Evolutionary conservation across 2,113 vertebrate genomes (phyloP).

Genomic region (Semicossyphus pulcher): DNA sequence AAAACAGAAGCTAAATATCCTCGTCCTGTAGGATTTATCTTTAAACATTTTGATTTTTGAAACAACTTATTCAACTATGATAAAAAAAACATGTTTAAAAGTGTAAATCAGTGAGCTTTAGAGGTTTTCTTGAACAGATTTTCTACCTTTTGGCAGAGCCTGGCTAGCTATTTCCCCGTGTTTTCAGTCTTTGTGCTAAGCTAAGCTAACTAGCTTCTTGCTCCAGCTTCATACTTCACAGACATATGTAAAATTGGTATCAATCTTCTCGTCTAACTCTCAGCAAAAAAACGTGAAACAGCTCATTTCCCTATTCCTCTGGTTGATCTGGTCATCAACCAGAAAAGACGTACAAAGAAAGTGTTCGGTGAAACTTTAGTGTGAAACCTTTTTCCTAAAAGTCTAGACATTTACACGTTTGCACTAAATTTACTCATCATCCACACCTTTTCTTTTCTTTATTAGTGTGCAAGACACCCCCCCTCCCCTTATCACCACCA

Average conservation of each 20-base stretch:
- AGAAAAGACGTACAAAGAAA: too few species aligned
- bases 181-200: not conserved
- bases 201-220: not conserved
- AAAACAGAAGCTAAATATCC: too few species aligned
- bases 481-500: slow-evolving; percentile 37
- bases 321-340: not conserved
- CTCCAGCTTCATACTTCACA: not conserved
- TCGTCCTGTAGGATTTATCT: too few species aligned
- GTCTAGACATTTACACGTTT: not conserved
- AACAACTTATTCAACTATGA: too few species aligned
- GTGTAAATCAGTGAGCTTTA: not conserved
- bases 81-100: too few species aligned
- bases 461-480: slow-evolving; percentile 5
- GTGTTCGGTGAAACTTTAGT: too few species aligned
- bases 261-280: not conserved
- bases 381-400: not conserved
- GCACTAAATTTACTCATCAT: slow-evolving; percentile 22
- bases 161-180: not conserved
- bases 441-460: slow-evolving; percentile 42
- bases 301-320: not conserved
- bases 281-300: too few species aligned
- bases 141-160: too few species aligned
- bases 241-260: not conserved
- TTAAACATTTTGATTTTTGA: too few species aligned
- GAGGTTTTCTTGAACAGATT: too few species aligned